These are phyloP conservation scores for Macrosoma leucophasiata DNA, from an alignment of 2,888 invertebrate genomes.

Conservation along the genomic window DNA sequence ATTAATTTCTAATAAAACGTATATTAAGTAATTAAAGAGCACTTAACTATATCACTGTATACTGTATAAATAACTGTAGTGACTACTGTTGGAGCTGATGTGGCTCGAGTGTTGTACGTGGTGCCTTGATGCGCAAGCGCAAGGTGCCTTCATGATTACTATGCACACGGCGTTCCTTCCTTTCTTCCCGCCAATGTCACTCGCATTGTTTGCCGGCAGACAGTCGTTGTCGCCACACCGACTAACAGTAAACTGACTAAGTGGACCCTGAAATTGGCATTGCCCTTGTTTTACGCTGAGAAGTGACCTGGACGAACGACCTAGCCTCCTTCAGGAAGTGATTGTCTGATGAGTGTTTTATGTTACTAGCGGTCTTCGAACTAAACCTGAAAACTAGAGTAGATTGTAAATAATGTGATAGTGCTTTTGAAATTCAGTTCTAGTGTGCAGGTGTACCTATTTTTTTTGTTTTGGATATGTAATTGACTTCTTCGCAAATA, in stretches of 20 bases:
- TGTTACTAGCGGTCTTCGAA: background rate
- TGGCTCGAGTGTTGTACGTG: slow-evolving; percentile 27
- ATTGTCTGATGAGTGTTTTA: slow-evolving; percentile 19
- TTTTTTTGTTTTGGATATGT: too few species aligned
- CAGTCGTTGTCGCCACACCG: slow-evolving; percentile 36
- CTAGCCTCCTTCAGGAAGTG: slow-evolving; percentile 37
- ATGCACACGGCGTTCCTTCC: slow-evolving; percentile 64
- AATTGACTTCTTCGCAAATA: too few species aligned
- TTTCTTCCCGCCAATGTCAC: slow-evolving; percentile 70
- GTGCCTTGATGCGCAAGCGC: slow-evolving; percentile 32
- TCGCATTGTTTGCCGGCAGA: slow-evolving; percentile 58
- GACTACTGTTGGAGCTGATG: slow-evolving; percentile 24
- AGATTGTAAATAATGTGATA: background rate
- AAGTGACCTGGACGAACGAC: slow-evolving; percentile 42
- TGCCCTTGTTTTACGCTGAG: slow-evolving; percentile 59
- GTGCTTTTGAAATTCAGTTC: background rate
- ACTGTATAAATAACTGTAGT: slow-evolving; percentile 20
- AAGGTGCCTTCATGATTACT: slow-evolving; percentile 48
- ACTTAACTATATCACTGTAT: too few species aligned
- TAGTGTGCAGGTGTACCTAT: background rate
- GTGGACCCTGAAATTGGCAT: slow-evolving; percentile 72
- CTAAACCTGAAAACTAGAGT: background rate
- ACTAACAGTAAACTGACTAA: slow-evolving; percentile 64
- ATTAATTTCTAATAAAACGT: too few species aligned
- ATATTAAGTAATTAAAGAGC: too few species aligned